These are phyloP conservation scores for Mnemiopsis leidyi DNA, from an alignment of 37 sponge, comb jelly and placozoan species.

Conservation along the genomic window DNA sequence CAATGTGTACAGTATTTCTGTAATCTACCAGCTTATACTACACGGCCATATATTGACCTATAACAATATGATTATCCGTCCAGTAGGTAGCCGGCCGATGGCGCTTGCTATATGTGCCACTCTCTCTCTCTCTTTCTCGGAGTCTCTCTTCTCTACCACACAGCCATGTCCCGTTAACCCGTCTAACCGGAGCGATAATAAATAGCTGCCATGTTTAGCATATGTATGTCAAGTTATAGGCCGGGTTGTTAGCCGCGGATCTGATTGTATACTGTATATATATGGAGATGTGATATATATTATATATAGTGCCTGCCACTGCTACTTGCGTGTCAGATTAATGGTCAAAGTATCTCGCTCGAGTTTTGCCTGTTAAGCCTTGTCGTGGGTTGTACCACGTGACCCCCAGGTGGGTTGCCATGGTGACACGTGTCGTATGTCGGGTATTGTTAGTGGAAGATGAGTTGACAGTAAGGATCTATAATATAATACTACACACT, in stretches of 20 bases:
- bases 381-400: background rate
- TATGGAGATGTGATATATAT: too few species aligned
- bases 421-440: background rate
- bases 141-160: too few species aligned
- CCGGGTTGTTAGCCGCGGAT: background rate
- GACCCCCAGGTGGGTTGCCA: background rate
- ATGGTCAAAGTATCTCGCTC: background rate
- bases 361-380: background rate
- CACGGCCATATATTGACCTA: background rate
- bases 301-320: background rate
- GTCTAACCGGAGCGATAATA: background rate
- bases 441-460: background rate
- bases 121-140: too few species aligned
- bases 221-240: background rate
- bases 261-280: background rate
- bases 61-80: background rate
- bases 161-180: background rate
- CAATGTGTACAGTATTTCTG: background rate
- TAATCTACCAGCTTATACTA: background rate
- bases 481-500: background rate
- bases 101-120: too few species aligned
- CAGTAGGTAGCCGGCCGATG: background rate
- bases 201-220: background rate
- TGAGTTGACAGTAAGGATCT: background rate
- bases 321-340: background rate